phyloP scores from a whole-genome alignment of 2,888 invertebrate genomes.

The Drosophila glabriapex region DNA sequence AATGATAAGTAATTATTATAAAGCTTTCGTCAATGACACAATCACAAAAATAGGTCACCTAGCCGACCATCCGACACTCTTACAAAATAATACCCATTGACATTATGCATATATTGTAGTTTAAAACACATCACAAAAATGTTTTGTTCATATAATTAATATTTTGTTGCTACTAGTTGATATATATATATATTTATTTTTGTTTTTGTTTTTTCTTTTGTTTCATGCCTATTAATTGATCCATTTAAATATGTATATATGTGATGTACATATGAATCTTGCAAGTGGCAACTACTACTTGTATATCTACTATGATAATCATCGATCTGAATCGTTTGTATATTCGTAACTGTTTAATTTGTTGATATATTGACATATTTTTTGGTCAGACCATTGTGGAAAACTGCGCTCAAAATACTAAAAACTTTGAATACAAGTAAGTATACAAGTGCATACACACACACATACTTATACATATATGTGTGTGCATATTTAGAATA shows the following conservation, averaged over 20 bases:
- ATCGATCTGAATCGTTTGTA: slow-evolving; percentile 30
- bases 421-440: slow-evolving; percentile 2
- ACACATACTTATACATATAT: background rate
- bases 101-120: slow-evolving; percentile 56
- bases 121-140: slow-evolving; percentile 68
- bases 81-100: slow-evolving; percentile 75
- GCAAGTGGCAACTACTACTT: slow-evolving; percentile 17
- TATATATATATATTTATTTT: slow-evolving; percentile 9
- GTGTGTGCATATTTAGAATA: slow-evolving; percentile 14
- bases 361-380: slow-evolving; percentile 29
- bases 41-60: slow-evolving; percentile 67
- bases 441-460: slow-evolving; percentile 34
- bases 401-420: slow-evolving; percentile 33
- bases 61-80: slow-evolving; percentile 50
- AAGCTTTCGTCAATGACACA: slow-evolving; percentile 46
- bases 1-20: slow-evolving; percentile 25
- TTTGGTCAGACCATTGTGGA: slow-evolving; percentile 52
- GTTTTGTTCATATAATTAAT: slow-evolving; percentile 40
- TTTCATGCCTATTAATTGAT: slow-evolving; percentile 36
- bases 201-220: background rate
- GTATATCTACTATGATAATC: slow-evolving; percentile 11
- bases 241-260: slow-evolving; percentile 14
- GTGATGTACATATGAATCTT: slow-evolving; percentile 13
- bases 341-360: slow-evolving; percentile 24
- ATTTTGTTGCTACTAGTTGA: slow-evolving; percentile 38